Base-by-base conservation (phyloP, 1,140 invertebrate species). In the Mizuhopecten yessoensis region DNA sequence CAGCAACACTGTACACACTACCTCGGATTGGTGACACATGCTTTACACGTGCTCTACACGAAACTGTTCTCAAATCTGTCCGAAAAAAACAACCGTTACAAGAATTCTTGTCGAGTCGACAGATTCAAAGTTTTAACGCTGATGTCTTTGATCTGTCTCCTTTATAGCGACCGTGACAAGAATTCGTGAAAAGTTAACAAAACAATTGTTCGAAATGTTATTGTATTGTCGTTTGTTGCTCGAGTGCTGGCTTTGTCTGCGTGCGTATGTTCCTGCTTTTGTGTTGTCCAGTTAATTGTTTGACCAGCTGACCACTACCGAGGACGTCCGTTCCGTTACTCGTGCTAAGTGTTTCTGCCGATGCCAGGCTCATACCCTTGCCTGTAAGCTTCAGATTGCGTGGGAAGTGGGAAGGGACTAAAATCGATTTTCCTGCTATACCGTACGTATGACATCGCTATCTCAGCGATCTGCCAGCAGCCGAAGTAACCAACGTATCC, bases 391-490 rank as follows among this genome's bases (percentile, higher is more conserved):
- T 75, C 23, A 75, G 29, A 75, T 75, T 75, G 57, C 57, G 57
- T 75, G 57, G 57, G 57, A 75, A 75, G 57, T 49, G 45, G 45
- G 17, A 29, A 17, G n/a, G 2, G 57, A n/a, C 36, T 29, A 75
- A 75, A 75, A 75, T 75, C 57, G 57, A 75, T 75, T 29, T 5
- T 29, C 11, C n/a, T n/a, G 57, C 57, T 29, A 9, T n/a, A 75
- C 23, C 57, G 57, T 75, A 75, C 5, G n/a, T n/a, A n/a, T n/a
- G 29, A 75, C 57, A 17, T 29, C 5, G 57, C 57, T 75, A 75
- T 75, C 57, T 29, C 57, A 75, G 57, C 57, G 57, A 75, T 75
- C 57, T 5, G 57, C n/a, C 57, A 75, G 57, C 23, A 75, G 57
- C 1, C 9, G 9, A 13, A 49, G 45, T 49, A 17, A 49, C 45